phyloP scores from a whole-genome alignment of 2,797 vertebrate genomes.

The Crocidura indochinensis region DNA sequence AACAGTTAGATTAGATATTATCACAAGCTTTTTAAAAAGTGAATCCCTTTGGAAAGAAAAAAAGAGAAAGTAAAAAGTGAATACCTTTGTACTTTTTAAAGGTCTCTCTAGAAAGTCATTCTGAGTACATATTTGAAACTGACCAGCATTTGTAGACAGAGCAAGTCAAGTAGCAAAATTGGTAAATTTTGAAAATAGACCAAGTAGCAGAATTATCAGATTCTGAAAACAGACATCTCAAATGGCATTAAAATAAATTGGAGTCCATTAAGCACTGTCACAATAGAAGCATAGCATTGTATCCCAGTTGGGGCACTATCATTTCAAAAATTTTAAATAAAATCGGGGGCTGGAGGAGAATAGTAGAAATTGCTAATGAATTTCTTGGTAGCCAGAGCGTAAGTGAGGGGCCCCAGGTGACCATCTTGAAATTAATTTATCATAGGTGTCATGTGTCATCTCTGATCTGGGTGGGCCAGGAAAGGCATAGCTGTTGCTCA shows the following conservation, averaged over 20 bases:
- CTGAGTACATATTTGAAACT: conserved; percentile 30
- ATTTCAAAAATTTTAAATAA: not conserved
- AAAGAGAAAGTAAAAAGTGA: too few species aligned
- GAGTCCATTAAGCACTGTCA: not conserved
- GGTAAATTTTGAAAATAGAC: not conserved
- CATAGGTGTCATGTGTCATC: too few species aligned
- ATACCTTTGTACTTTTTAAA: not conserved
- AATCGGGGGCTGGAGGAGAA: too few species aligned
- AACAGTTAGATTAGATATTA: not conserved
- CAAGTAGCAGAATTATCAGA: not conserved
- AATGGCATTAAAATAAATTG: not conserved
- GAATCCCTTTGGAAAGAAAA: not conserved
- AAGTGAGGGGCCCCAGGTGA: too few species aligned
- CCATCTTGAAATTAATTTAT: too few species aligned
- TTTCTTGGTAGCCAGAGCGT: too few species aligned
- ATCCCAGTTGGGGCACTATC: not conserved
- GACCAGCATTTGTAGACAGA: not conserved
- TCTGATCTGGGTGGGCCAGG: too few species aligned
- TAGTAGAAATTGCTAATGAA: too few species aligned
- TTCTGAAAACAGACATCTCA: not conserved
- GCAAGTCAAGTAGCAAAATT: not conserved
- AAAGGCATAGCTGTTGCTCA: too few species aligned
- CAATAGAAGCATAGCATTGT: not conserved
- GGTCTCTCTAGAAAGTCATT: not conserved
- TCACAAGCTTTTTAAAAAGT: conserved; percentile 1